These are phyloP conservation scores for Tridacna gigas DNA, from an alignment of 2,888 invertebrate genomes.

Conservation along the genomic window DNA sequence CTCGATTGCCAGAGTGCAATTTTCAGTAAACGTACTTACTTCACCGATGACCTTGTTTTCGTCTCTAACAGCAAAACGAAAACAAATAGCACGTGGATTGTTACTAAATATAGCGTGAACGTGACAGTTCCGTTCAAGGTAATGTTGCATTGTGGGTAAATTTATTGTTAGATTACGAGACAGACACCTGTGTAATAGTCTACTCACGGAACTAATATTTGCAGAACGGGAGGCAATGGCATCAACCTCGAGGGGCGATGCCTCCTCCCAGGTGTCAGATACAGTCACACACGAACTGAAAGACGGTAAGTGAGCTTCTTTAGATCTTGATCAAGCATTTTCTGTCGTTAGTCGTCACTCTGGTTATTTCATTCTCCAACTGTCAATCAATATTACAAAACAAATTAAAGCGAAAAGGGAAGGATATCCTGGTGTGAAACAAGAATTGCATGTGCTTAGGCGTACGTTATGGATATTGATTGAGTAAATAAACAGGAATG, in stretches of 20 bases:
- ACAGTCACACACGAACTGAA: conserved; percentile 74
- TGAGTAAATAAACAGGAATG: not conserved
- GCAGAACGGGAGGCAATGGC: conserved; percentile 67
- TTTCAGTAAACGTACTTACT: no score
- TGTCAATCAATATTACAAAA: conserved; percentile 4
- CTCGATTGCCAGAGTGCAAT: no score
- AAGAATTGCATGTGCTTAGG: no score
- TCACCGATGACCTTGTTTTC: not conserved
- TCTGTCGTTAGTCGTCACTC: not conserved
- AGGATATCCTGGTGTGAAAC: no score
- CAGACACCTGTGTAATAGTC: conserved; percentile 50
- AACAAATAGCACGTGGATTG: conserved; percentile 74
- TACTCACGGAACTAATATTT: conserved; percentile 32
- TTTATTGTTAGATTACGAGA: conserved; percentile 35
- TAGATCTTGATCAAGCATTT: not conserved
- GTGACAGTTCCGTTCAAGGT: conserved; percentile 66
- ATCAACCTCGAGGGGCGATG: conserved; percentile 55
- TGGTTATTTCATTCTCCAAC: not conserved
- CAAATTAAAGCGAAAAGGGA: conserved; percentile 6
- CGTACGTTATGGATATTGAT: not conserved
- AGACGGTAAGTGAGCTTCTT: conserved; percentile 68
- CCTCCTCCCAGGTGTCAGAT: conserved; percentile 61
- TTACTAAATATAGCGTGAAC: conserved; percentile 68
- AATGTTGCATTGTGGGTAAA: conserved; percentile 74
- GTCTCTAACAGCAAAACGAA: not conserved